Evolutionary conservation across 2,797 vertebrate genomes (phyloP).

Genomic region (Etheostoma perlongum): DNA sequence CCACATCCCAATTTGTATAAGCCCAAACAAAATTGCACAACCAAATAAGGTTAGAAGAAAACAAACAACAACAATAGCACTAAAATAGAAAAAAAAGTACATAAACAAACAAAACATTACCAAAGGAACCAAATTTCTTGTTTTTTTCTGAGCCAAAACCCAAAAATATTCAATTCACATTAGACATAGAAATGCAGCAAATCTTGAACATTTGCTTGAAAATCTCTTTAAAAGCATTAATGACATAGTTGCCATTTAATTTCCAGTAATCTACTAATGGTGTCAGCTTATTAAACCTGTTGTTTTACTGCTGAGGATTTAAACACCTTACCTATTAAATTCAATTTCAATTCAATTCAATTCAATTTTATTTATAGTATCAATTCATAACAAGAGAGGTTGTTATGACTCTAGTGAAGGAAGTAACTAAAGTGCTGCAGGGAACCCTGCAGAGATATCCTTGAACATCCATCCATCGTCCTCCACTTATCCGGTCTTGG

Average conservation of each 20-base stretch:
- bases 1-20: background rate
- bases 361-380: too few species aligned
- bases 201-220: background rate
- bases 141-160: background rate
- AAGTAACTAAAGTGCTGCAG: background rate
- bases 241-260: background rate
- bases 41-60: too few species aligned
- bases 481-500: too few species aligned
- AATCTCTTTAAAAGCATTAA: background rate
- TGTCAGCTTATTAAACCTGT: background rate
- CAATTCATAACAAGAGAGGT: too few species aligned
- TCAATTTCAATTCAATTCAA: too few species aligned
- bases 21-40: too few species aligned
- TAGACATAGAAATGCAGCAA: background rate
- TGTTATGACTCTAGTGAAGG: background rate
- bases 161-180: background rate
- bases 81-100: too few species aligned
- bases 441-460: background rate
- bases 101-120: too few species aligned
- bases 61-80: too few species aligned
- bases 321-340: slow-evolving; percentile 1
- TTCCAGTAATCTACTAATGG: background rate
- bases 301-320: background rate
- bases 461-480: background rate
- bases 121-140: too few species aligned